These are phyloP conservation scores for Hippasteria phrygiana DNA, from an alignment of 53 echinoderm and acorn worm genomes.

Conservation along the genomic window DNA sequence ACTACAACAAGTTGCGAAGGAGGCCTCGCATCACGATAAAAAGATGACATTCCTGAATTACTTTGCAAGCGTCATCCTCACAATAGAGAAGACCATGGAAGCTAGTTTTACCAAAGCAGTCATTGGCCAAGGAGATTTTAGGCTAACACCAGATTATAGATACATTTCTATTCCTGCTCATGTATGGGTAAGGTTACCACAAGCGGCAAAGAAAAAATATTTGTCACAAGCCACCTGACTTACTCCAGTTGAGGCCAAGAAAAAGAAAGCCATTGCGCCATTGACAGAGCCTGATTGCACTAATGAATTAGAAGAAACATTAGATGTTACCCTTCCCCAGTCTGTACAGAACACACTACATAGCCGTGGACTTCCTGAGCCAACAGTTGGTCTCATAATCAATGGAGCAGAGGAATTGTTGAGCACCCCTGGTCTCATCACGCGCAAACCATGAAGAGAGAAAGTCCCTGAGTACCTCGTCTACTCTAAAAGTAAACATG, in stretches of 20 bases:
- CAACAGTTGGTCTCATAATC: slow-evolving; percentile 44
- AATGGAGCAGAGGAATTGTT: slow-evolving; percentile 57
- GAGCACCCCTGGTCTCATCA: slow-evolving; percentile 22
- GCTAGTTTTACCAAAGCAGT: slow-evolving; percentile 51
- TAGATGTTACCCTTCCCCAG: slow-evolving; percentile 59
- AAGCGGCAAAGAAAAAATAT: slow-evolving; percentile 22
- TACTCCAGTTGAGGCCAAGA: slow-evolving; percentile 37
- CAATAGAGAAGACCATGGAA: slow-evolving; percentile 63
- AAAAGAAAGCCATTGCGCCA: no score
- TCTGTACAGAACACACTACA: slow-evolving; percentile 7
- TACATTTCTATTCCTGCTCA: slow-evolving; percentile 26
- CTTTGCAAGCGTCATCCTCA: slow-evolving; percentile 55
- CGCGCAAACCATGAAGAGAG: slow-evolving; percentile 19
- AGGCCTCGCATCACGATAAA: slow-evolving; percentile 19
- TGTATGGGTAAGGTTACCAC: slow-evolving; percentile 41
- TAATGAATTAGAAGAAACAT: slow-evolving; percentile 1
- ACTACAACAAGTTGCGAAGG: slow-evolving; percentile 56
- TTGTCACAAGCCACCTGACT: slow-evolving; percentile 3
- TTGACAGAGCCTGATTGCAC: no score
- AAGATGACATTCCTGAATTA: slow-evolving; percentile 57
- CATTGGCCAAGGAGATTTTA: slow-evolving; percentile 53
- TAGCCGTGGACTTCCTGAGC: slow-evolving; percentile 30
- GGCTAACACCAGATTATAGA: slow-evolving; percentile 37
- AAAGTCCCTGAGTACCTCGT: slow-evolving; percentile 46
- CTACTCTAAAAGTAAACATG: slow-evolving; percentile 42